phyloP scores from a whole-genome alignment of 2,797 vertebrate species.

The Megaceryle alcyon region DNA sequence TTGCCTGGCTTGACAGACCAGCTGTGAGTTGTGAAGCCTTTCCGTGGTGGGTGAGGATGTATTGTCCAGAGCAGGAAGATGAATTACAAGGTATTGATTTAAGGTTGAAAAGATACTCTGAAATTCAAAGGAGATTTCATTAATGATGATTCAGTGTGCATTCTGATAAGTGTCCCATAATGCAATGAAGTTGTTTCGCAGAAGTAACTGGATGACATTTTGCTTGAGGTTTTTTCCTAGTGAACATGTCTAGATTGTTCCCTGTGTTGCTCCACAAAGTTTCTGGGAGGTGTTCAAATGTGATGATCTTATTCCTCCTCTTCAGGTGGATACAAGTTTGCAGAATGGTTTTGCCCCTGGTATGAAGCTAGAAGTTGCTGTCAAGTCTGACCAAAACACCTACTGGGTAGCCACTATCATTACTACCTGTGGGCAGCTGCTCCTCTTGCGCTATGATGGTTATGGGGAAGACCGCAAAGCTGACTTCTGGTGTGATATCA shows the following conservation, averaged over 20 bases:
- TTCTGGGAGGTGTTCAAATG: not conserved
- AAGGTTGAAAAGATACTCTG: not conserved
- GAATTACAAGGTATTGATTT: not conserved
- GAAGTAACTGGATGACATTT: not conserved
- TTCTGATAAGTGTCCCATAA: not conserved
- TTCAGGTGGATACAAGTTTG: slow-evolving; percentile 93
- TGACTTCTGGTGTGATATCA: slow-evolving; percentile 98
- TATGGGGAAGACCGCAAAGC: slow-evolving; percentile 93
- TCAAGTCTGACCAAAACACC: slow-evolving; percentile 85
- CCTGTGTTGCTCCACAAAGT: not conserved
- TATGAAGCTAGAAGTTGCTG: slow-evolving; percentile 95
- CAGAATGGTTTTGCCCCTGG: slow-evolving; percentile 94
- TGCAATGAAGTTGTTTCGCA: not conserved
- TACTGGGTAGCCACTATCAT: slow-evolving; percentile 95
- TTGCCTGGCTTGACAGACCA: not conserved
- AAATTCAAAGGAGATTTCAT: not conserved
- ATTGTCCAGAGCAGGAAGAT: not conserved
- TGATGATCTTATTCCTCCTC: not conserved
- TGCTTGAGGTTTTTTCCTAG: not conserved
- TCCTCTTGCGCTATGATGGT: slow-evolving; percentile 93
- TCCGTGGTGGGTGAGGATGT: not conserved
- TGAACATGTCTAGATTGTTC: not conserved
- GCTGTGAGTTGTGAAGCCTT: not conserved
- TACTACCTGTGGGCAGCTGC: slow-evolving; percentile 94
- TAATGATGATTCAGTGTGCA: not conserved